Evolutionary conservation across 2,888 invertebrate species (phyloP).

Genomic region (Neoitamus cyanurus): DNA sequence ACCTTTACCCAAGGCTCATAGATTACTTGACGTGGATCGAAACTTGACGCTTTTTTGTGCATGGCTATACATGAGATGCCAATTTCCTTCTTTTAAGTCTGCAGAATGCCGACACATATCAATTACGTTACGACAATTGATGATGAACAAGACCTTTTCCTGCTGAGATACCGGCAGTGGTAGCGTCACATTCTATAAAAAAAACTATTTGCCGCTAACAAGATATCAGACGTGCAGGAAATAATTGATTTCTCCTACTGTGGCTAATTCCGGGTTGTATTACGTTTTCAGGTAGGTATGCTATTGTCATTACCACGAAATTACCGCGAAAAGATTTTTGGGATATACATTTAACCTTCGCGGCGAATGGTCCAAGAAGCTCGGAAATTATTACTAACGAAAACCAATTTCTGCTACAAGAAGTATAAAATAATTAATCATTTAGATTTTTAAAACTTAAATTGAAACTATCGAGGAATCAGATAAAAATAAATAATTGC

Average conservation of each 20-base stretch:
- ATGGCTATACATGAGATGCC: background rate
- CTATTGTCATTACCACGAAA: background rate
- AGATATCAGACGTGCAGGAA: background rate
- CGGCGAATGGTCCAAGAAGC: no score
- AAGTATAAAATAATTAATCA: background rate
- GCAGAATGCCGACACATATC: background rate
- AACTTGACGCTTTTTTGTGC: background rate
- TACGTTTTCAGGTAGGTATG: background rate
- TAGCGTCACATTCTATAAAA: background rate
- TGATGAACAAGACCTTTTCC: background rate
- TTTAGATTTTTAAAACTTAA: background rate
- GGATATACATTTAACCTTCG: background rate
- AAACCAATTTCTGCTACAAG: no score
- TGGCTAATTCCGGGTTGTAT: background rate
- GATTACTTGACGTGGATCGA: background rate
- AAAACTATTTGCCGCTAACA: background rate
- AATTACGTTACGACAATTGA: background rate
- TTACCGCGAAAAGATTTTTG: background rate
- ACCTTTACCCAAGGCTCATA: background rate
- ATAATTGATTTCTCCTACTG: background rate
- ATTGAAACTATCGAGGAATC: background rate
- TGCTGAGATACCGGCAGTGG: background rate
- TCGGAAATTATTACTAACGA: no score
- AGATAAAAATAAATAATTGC: background rate
- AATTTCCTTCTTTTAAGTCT: background rate